Evolutionary conservation across 2,888 invertebrate species (phyloP).

Genomic region (Strigamia crassipes): DNA sequence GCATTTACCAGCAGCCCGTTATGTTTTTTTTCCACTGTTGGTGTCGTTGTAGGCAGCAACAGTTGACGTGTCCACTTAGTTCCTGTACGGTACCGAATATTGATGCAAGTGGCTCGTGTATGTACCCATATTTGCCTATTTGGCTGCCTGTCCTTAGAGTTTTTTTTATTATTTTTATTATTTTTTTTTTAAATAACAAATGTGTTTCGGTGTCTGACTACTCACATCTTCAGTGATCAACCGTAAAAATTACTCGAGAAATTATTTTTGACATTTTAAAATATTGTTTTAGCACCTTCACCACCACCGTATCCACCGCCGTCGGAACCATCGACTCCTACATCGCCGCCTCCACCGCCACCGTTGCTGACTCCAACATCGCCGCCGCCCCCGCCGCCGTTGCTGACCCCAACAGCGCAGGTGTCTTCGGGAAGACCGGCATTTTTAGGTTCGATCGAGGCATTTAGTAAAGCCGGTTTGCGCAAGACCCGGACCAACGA

Average conservation of each 20-base stretch:
- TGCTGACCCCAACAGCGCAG: neutral
- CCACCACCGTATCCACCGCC: too few relatives aligned
- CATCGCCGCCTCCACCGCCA: neutral
- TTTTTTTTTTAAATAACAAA: neutral
- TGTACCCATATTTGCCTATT: neutral
- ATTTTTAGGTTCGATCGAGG: neutral
- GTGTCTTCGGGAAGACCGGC: neutral
- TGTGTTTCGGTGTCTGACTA: neutral
- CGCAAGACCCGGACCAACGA: neutral
- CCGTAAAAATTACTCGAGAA: neutral
- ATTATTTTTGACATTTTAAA: neutral
- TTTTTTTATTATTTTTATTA: neutral
- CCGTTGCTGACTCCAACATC: neutral
- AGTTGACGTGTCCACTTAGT: constrained; percentile 10
- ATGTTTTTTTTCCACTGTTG: neutral
- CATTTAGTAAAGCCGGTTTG: neutral
- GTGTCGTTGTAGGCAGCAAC: neutral
- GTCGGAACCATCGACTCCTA: too few relatives aligned
- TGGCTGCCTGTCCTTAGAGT: neutral
- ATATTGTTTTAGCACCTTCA: neutral
- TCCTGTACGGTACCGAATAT: neutral
- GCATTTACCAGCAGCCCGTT: neutral
- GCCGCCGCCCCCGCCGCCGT: neutral
- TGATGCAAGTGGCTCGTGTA: neutral
- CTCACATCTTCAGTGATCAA: neutral